phyloP scores from a whole-genome alignment of 2,113 vertebrate genomes.

The zebrafish (Danio rerio) region DNA sequence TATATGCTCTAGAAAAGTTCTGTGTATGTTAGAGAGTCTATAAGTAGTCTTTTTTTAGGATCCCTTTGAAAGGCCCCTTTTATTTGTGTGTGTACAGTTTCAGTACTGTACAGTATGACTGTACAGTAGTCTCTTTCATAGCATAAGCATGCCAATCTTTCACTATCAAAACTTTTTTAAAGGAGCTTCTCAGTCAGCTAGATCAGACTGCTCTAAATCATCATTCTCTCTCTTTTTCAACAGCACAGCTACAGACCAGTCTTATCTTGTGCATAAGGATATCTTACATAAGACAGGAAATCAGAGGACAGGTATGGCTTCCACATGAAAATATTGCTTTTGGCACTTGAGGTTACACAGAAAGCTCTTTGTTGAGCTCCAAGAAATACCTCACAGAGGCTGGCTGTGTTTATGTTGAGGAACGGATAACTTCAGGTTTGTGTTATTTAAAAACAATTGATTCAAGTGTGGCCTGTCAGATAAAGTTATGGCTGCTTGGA shows the following conservation, averaged over 20 bases:
- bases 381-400: conserved; percentile 56
- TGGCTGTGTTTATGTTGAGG: conserved; percentile 55
- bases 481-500: conserved; percentile 49
- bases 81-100: neutral
- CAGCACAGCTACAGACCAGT: conserved; percentile 45
- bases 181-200: conserved; percentile 56
- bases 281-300: conserved; percentile 62
- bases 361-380: conserved; percentile 69
- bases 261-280: conserved; percentile 63
- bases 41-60: neutral
- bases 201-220: conserved; percentile 18
- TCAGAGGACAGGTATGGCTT: conserved; percentile 70
- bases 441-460: conserved; percentile 57
- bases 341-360: conserved; percentile 65
- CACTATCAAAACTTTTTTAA: conserved; percentile 62
- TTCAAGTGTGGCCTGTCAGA: conserved; percentile 8
- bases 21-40: neutral
- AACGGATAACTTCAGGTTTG: conserved; percentile 59
- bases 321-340: conserved; percentile 65
- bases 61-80: neutral
- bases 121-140: conserved; percentile 65
- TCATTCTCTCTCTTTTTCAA: conserved; percentile 12
- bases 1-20: neutral
- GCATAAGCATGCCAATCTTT: conserved; percentile 54
- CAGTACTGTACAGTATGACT: neutral